Evolutionary conservation across 2,797 vertebrate species (phyloP).

Genomic region (Manis pentadactyla): DNA sequence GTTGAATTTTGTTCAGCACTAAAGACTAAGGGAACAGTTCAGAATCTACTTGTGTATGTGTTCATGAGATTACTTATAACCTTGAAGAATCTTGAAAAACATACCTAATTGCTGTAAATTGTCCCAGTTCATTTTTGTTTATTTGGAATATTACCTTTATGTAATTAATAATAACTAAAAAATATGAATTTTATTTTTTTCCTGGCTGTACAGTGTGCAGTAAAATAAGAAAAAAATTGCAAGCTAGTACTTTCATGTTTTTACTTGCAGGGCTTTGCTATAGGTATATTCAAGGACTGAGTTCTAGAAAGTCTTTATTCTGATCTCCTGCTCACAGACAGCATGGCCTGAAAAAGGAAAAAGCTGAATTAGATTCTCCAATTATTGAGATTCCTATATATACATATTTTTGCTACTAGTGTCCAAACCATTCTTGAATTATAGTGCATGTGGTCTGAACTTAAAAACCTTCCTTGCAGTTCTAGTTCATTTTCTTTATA

Average conservation of each 20-base stretch:
- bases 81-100: background rate
- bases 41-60: background rate
- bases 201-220: background rate
- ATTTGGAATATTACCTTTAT: background rate
- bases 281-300: background rate
- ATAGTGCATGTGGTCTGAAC: background rate
- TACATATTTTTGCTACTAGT: background rate
- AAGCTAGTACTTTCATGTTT: background rate
- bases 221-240: background rate
- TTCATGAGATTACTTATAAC: background rate
- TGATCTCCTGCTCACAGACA: background rate
- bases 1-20: background rate
- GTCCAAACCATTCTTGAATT: background rate
- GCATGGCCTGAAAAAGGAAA: background rate
- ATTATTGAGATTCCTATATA: background rate
- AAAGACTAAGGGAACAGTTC: background rate
- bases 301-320: background rate
- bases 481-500: slow-evolving; percentile 29
- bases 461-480: background rate
- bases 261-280: background rate
- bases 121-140: background rate
- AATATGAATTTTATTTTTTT: background rate
- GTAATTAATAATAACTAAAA: slow-evolving; percentile 23
- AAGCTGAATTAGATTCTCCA: background rate
- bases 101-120: background rate